Percentiles rank a stretch among this genome's conserved stretches.
These are phyloP conservation scores for Tetanocera ferruginea DNA, from an alignment of 2,888 invertebrate genomes.

Conservation along the genomic window DNA sequence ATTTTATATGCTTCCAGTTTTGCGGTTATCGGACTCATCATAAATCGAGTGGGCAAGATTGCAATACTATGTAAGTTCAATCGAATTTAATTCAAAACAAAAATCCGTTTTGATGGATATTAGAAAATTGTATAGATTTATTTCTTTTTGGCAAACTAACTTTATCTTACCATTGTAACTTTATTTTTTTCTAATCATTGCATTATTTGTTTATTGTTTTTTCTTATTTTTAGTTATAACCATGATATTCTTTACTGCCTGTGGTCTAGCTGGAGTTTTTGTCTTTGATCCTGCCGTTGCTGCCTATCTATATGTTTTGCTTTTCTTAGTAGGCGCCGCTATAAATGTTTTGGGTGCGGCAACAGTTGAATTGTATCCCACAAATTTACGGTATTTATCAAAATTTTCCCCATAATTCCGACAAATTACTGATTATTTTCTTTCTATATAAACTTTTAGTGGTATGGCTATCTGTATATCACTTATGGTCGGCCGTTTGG, in stretches of 20 bases:
- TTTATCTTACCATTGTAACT: too few relatives aligned
- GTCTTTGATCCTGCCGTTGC: constrained; percentile 54
- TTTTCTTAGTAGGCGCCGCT: constrained; percentile 56
- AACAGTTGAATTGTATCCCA: constrained; percentile 65
- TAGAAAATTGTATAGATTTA: too few relatives aligned
- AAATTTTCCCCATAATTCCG: background rate
- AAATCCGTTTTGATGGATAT: too few relatives aligned
- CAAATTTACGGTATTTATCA: constrained; percentile 59
- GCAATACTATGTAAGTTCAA: constrained; percentile 57
- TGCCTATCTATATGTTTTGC: constrained; percentile 57
- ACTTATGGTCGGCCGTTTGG: constrained; percentile 71
- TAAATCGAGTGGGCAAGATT: constrained; percentile 61
- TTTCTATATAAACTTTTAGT: constrained; percentile 55
- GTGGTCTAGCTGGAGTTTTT: constrained; percentile 54
- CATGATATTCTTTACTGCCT: constrained; percentile 53
- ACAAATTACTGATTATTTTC: background rate
- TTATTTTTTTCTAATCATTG: background rate
- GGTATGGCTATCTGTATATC: constrained; percentile 73
- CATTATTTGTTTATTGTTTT: background rate
- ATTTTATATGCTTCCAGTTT: constrained; percentile 56
- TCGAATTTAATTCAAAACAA: too few relatives aligned
- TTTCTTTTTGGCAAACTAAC: too few relatives aligned
- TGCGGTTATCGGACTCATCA: constrained; percentile 59
- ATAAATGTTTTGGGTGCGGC: constrained; percentile 61
- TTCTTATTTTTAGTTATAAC: constrained; percentile 49